A percentile compares a stretch with the other conserved stretches of the same genome.
Evolutionary conservation across 2,113 vertebrate genomes (phyloP).

Genomic region (Aviceda subcristata): DNA sequence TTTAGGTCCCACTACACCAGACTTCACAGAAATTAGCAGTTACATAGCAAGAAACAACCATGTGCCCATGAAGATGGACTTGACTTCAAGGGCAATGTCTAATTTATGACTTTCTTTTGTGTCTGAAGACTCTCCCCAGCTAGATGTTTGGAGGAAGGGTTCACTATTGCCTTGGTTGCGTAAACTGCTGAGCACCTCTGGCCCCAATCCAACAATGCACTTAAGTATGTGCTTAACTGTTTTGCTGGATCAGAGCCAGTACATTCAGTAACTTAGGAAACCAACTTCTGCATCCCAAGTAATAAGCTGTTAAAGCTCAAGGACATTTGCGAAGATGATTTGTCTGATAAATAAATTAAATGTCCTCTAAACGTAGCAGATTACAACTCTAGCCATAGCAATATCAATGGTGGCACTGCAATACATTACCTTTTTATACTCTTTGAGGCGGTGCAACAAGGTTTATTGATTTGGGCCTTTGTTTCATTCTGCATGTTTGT

Average conservation of each 20-base stretch:
- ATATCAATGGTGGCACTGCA: neutral
- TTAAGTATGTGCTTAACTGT: constrained; percentile 34
- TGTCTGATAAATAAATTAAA: neutral
- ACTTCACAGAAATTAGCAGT: neutral
- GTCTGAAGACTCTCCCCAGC: neutral
- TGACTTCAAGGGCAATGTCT: neutral
- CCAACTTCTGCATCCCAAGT: neutral
- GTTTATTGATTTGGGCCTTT: neutral
- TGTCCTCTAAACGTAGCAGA: neutral
- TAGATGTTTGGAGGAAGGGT: neutral
- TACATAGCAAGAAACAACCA: neutral
- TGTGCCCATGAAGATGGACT: neutral
- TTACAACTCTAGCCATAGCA: neutral
- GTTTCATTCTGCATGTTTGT: neutral
- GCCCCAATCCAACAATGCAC: constrained; percentile 13
- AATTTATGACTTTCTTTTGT: constrained; percentile 11
- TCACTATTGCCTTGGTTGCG: neutral
- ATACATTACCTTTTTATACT: neutral
- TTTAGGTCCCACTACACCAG: neutral
- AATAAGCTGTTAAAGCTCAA: constrained; percentile 14
- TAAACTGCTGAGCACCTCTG: constrained; percentile 27
- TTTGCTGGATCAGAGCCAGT: constrained; percentile 9
- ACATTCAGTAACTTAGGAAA: neutral
- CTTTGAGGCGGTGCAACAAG: neutral
- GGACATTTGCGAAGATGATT: neutral